Percentiles rank a stretch among this genome's conserved stretches.
Conservation (phyloP, 2,797 vertebrate species). For the Rhodeus uyekii region DNA sequence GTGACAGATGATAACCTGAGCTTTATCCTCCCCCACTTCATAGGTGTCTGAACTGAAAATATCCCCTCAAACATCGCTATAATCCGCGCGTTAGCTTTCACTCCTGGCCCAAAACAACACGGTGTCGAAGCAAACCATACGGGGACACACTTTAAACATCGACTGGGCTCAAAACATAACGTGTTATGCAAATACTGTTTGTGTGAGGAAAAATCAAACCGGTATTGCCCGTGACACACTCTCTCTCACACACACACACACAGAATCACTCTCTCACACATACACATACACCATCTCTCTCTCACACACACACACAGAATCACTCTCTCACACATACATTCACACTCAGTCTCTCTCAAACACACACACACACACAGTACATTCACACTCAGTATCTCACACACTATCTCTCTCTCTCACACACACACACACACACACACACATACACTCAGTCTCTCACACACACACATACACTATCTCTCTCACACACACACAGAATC, state of each 20-base stretch:
- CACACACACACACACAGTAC: constrained; percentile 19
- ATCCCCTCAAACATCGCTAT: background rate
- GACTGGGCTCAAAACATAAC: background rate
- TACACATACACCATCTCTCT: too few relatives aligned
- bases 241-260: constrained; percentile 16
- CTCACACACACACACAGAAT: constrained; percentile 16
- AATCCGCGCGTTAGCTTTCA: constrained; percentile 20
- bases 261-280: too few relatives aligned
- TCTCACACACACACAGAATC: constrained; percentile 19
- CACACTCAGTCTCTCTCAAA: too few relatives aligned
- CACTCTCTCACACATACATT: too few relatives aligned
- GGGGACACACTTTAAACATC: background rate
- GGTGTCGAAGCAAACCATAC: background rate
- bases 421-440: too few relatives aligned
- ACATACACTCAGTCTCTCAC: too few relatives aligned
- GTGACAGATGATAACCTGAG: background rate
- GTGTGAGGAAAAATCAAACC: constrained; percentile 28
- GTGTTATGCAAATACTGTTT: constrained; percentile 21
- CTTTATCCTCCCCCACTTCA: constrained; percentile 50
- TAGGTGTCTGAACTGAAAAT: constrained; percentile 41
- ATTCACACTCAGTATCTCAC: too few relatives aligned
- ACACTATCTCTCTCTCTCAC: constrained; percentile 13
- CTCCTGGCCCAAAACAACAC: background rate
- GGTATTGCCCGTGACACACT: constrained; percentile 42
- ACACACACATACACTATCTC: constrained; percentile 34